Percentiles rank a stretch among this genome's conserved stretches.
These are phyloP conservation scores for Ceratina japonica DNA, from an alignment of 1,140 invertebrate species.

Conservation along the genomic window DNA sequence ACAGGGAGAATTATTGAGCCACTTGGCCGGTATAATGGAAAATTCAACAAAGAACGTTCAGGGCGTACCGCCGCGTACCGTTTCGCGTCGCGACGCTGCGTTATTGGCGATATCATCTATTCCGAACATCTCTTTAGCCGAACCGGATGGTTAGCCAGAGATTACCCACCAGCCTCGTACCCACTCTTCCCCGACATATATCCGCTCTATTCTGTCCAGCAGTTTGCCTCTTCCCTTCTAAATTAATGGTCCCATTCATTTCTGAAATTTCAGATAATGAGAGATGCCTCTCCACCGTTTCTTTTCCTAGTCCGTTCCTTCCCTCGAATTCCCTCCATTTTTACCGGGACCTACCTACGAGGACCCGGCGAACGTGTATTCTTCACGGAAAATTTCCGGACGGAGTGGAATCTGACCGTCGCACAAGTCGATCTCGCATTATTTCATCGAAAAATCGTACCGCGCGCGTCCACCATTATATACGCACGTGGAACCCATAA, in stretches of 20 bases:
- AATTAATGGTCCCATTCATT: conserved; percentile 59
- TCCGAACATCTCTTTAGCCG: conserved; percentile 53
- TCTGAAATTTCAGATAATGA: conserved; percentile 57
- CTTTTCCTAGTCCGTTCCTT: background rate
- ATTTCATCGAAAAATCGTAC: too few relatives aligned
- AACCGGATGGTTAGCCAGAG: conserved; percentile 15
- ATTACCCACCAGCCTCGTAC: background rate
- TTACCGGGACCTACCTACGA: background rate
- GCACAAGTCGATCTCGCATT: too few relatives aligned
- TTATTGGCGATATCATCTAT: conserved; percentile 55
- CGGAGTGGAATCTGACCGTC: too few relatives aligned
- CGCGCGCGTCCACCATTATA: too few relatives aligned
- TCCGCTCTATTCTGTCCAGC: conserved; percentile 47
- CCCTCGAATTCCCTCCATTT: background rate
- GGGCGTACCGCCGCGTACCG: conserved; percentile 1
- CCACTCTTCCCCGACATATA: conserved; percentile 43
- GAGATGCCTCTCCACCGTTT: conserved; percentile 26
- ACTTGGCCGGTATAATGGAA: conserved; percentile 22
- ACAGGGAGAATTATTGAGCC: conserved; percentile 32
- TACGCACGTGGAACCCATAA: too few relatives aligned
- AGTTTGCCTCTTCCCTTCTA: conserved; percentile 36
- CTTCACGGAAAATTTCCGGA: too few relatives aligned
- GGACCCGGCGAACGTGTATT: too few relatives aligned
- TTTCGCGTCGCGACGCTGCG: background rate
- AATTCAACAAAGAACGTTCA: conserved; percentile 37